These are phyloP conservation scores for Gallinago undulata DNA, from an alignment of 2,113 vertebrate genomes.

Conservation along the genomic window DNA sequence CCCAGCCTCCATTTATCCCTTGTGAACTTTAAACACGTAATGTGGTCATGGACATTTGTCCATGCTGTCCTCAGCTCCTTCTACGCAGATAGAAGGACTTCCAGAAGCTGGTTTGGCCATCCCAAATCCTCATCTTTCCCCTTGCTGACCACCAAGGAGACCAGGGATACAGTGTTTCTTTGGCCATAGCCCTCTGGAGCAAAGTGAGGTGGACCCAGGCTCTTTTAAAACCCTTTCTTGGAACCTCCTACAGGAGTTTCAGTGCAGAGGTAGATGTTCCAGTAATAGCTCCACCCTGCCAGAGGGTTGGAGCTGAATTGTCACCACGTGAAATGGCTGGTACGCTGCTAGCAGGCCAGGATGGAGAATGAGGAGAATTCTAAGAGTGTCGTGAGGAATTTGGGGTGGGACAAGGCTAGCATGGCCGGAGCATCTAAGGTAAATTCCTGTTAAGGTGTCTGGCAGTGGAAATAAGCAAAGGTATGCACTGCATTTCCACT, in stretches of 20 bases:
- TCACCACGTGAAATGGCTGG: background rate
- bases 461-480: background rate
- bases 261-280: background rate
- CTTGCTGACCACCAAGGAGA: fast-evolving
- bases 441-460: background rate
- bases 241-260: background rate
- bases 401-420: background rate
- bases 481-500: background rate
- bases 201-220: background rate
- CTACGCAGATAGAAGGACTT: background rate
- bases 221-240: background rate
- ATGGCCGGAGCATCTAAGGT: background rate
- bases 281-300: background rate
- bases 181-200: background rate
- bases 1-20: background rate
- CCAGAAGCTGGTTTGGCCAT: background rate
- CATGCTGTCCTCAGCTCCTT: background rate
- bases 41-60: fast-evolving
- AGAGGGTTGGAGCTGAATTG: background rate
- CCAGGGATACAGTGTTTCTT: fast-evolving
- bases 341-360: background rate
- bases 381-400: background rate
- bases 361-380: slow-evolving; percentile 38
- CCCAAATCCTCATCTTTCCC: background rate
- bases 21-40: background rate